Percentiles rank a stretch among this genome's conserved stretches.
Evolutionary conservation across 2,888 invertebrate species (phyloP).

Genomic region (Phlogophora meticulosa): DNA sequence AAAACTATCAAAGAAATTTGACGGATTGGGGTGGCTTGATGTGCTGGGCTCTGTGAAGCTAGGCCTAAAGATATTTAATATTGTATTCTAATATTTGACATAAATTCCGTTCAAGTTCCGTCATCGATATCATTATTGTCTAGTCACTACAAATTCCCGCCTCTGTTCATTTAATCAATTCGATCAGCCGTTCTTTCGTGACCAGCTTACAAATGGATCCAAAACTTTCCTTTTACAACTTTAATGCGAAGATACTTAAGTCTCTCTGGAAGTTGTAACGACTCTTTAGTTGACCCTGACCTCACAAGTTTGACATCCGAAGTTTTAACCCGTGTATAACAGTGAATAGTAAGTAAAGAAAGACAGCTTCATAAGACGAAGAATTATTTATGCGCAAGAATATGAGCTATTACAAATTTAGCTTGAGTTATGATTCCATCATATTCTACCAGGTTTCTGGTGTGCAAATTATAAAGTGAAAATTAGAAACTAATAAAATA

Average conservation of each 20-base stretch:
- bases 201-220: conserved; percentile 33
- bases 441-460: too few species aligned
- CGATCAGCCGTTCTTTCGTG: conserved; percentile 24
- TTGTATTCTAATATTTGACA: background rate
- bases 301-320: conserved; percentile 19
- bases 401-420: too few species aligned
- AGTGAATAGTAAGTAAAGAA: background rate
- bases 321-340: conserved; percentile 15
- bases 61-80: too few species aligned
- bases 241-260: conserved; percentile 47
- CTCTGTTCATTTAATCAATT: conserved; percentile 32
- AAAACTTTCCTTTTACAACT: conserved; percentile 49
- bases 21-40: too few species aligned
- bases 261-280: conserved; percentile 43
- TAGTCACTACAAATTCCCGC: conserved; percentile 20
- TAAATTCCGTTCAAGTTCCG: background rate
- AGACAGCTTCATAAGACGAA: background rate
- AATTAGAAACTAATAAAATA: too few species aligned
- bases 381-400: too few species aligned
- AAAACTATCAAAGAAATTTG: too few species aligned
- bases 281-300: conserved; percentile 48
- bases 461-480: too few species aligned
- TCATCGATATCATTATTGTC: background rate
- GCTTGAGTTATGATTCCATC: too few species aligned
- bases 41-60: too few species aligned